Evolutionary conservation across 2,113 vertebrate genomes (phyloP).

Genomic region (Brienomyrus longianalis): DNA sequence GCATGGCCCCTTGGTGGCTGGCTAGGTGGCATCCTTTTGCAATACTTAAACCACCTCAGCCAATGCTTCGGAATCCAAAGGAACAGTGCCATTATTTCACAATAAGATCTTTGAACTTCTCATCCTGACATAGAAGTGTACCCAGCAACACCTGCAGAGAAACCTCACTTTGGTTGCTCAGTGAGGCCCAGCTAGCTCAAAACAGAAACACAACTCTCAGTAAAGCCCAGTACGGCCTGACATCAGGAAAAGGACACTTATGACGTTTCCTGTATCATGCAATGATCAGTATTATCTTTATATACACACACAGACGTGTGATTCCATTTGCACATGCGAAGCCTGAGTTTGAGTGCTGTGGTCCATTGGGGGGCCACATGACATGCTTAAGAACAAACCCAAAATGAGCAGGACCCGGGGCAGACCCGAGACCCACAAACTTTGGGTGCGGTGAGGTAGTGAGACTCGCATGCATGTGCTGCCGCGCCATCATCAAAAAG

Average conservation of each 20-base stretch:
- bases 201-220: background rate
- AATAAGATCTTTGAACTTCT: background rate
- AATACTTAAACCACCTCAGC: background rate
- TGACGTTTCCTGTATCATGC: background rate
- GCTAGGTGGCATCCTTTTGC: background rate
- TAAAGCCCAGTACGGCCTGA: background rate
- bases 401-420: background rate
- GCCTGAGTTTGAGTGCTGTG: background rate
- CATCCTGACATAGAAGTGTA: background rate
- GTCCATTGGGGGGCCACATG: background rate
- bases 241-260: background rate
- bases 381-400: background rate
- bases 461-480: background rate
- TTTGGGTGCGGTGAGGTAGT: background rate
- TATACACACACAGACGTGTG: background rate
- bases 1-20: background rate
- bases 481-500: slow-evolving; percentile 41
- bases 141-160: background rate
- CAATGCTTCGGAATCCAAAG: background rate
- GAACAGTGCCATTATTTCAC: background rate
- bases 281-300: background rate
- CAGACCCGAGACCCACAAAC: background rate
- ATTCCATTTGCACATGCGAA: background rate
- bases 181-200: background rate
- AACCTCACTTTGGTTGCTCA: background rate